A percentile compares a stretch with the other conserved stretches of the same genome.
phyloP scores from a whole-genome alignment of 2,888 invertebrate species.

The Macaria notata region DNA sequence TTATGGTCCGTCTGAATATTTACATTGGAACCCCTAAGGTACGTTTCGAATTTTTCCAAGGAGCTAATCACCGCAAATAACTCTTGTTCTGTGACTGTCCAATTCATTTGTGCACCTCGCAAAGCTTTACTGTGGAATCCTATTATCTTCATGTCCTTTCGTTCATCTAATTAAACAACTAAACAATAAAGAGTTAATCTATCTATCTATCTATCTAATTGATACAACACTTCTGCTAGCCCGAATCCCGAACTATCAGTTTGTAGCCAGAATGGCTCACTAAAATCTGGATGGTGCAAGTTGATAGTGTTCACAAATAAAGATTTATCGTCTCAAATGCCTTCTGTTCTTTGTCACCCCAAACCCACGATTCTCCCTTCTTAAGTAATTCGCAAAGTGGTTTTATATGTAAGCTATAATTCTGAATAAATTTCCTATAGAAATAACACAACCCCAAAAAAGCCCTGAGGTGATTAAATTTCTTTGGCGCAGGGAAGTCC shows the following conservation, averaged over 20 bases:
- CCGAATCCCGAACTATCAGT: slow-evolving; percentile 2
- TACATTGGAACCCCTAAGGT: not conserved
- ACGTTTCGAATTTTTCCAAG: slow-evolving; percentile 6
- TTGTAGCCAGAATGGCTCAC: slow-evolving; percentile 1
- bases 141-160: not conserved
- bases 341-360: not conserved
- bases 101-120: not conserved
- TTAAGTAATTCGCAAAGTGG: slow-evolving; percentile 4
- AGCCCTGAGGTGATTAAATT: slow-evolving; percentile 1
- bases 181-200: too few species aligned
- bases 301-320: not conserved
- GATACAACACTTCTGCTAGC: not conserved
- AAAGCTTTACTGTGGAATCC: slow-evolving; percentile 7
- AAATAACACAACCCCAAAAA: slow-evolving; percentile 4
- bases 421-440: not conserved
- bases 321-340: not conserved
- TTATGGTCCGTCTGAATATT: slow-evolving; percentile 1
- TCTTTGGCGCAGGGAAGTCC: slow-evolving; percentile 4
- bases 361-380: not conserved
- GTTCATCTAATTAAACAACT: too few species aligned
- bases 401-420: not conserved
- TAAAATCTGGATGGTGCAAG: not conserved
- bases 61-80: slow-evolving; percentile 3
- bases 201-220: too few species aligned
- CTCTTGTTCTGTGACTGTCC: slow-evolving; percentile 8